Evolutionary conservation across 2,888 invertebrate genomes (phyloP).

Genomic region (Idaea aversata): DNA sequence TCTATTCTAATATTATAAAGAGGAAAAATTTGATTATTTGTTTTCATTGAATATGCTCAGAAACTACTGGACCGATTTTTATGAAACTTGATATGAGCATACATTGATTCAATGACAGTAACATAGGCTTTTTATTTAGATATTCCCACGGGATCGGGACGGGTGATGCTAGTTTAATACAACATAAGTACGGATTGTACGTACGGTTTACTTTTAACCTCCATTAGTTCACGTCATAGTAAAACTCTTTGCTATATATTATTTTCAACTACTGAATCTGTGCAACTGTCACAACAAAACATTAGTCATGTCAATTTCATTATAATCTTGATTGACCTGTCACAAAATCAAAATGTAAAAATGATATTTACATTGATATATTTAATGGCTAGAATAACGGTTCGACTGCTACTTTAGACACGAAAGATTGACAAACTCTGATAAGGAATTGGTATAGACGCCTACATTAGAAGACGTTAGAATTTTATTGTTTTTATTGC

Average conservation of each 20-base stretch:
- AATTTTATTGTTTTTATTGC: neutral
- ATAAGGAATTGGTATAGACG: constrained; percentile 44
- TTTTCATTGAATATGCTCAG: too few species aligned
- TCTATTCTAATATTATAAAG: too few species aligned
- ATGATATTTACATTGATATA: constrained; percentile 1
- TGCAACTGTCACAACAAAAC: constrained; percentile 17
- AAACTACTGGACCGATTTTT: too few species aligned
- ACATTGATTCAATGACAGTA: too few species aligned
- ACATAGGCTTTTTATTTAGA: too few species aligned
- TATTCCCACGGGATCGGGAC: too few species aligned
- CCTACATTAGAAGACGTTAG: neutral
- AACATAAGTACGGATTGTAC: neutral
- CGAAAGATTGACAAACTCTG: constrained; percentile 69
- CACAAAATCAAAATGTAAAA: constrained; percentile 42
- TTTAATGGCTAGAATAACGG: constrained; percentile 14
- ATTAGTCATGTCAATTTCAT: constrained; percentile 48
- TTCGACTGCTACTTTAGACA: constrained; percentile 54
- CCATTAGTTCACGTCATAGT: neutral
- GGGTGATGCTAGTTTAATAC: too few species aligned
- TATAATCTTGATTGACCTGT: constrained; percentile 44
- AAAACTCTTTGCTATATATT: constrained; percentile 36
- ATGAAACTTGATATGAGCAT: too few species aligned
- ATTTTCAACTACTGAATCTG: constrained; percentile 26
- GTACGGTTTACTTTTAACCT: neutral
- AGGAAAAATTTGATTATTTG: too few species aligned